Evolutionary conservation across 64 coral and sea anemone species (phyloP).

Genomic region (Pocillopora damicornis): DNA sequence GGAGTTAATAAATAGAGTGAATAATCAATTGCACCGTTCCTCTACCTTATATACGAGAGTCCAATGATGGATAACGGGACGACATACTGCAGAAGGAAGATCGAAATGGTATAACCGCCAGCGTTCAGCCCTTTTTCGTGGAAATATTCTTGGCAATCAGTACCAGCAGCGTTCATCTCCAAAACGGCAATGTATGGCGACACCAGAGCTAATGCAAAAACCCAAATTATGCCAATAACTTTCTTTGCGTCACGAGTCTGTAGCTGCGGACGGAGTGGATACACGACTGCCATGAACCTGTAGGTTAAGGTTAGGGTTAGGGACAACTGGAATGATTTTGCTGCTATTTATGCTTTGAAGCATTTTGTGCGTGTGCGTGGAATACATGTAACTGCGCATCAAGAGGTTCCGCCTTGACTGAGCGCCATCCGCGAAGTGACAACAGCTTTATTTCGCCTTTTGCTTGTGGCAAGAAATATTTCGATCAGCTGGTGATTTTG

Average conservation of each 20-base stretch:
- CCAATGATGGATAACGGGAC: constrained; percentile 87
- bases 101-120: constrained; percentile 68
- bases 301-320: neutral
- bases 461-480: too few relatives aligned
- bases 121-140: constrained; percentile 65
- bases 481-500: too few relatives aligned
- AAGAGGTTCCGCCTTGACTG: too few relatives aligned
- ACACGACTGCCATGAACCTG: constrained; percentile 87
- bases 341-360: too few relatives aligned
- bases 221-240: constrained; percentile 73
- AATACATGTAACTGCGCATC: too few relatives aligned
- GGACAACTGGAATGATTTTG: neutral
- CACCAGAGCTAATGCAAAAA: constrained; percentile 63
- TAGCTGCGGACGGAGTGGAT: constrained; percentile 70
- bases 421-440: too few relatives aligned
- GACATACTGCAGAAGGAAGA: constrained; percentile 85
- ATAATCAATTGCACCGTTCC: too few relatives aligned
- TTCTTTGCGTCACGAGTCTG: constrained; percentile 82
- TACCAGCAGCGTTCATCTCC: neutral
- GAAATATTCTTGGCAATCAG: constrained; percentile 53
- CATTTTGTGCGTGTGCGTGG: too few relatives aligned
- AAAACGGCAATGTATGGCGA: constrained; percentile 86
- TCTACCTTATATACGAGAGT: constrained; percentile 82
- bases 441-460: too few relatives aligned
- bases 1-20: neutral